phyloP scores from a whole-genome alignment of 2,113 vertebrate species.

The Phainopepla nitens region DNA sequence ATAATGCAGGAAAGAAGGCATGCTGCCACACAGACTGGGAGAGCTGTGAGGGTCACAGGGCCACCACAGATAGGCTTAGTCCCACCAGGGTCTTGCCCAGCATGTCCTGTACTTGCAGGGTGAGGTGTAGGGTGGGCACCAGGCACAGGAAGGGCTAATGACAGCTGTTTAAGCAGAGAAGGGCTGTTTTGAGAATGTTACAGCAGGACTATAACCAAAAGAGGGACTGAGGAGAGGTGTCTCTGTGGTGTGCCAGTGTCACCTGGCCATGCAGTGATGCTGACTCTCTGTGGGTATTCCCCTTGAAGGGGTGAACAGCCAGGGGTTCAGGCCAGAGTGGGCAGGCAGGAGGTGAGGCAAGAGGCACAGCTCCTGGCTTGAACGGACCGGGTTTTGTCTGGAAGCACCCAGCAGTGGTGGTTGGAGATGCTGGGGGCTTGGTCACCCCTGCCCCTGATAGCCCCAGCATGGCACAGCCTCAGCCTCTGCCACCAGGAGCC shows the following conservation, averaged over 20 bases:
- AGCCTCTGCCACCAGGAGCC: background rate
- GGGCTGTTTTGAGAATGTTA: background rate
- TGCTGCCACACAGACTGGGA: background rate
- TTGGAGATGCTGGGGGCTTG: background rate
- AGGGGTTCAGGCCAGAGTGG: background rate
- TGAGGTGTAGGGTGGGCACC: background rate
- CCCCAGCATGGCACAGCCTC: background rate
- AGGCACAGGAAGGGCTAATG: background rate
- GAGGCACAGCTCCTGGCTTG: background rate
- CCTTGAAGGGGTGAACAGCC: background rate
- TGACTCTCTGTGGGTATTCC: accelerated
- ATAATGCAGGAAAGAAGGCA: background rate
- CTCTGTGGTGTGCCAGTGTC: background rate
- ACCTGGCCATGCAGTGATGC: background rate
- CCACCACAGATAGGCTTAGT: background rate
- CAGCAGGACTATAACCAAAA: background rate
- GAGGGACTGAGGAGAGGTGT: background rate
- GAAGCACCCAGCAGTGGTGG: background rate
- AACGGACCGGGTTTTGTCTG: background rate
- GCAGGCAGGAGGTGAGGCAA: background rate
- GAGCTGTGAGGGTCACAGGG: background rate
- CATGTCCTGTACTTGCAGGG: accelerated
- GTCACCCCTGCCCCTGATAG: background rate
- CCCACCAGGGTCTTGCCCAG: background rate
- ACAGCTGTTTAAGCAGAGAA: background rate